A percentile compares a stretch with the other conserved stretches of the same genome.
These are phyloP conservation scores for Gryllus bimaculatus DNA, from an alignment of 1,140 invertebrate genomes.

Conservation along the genomic window DNA sequence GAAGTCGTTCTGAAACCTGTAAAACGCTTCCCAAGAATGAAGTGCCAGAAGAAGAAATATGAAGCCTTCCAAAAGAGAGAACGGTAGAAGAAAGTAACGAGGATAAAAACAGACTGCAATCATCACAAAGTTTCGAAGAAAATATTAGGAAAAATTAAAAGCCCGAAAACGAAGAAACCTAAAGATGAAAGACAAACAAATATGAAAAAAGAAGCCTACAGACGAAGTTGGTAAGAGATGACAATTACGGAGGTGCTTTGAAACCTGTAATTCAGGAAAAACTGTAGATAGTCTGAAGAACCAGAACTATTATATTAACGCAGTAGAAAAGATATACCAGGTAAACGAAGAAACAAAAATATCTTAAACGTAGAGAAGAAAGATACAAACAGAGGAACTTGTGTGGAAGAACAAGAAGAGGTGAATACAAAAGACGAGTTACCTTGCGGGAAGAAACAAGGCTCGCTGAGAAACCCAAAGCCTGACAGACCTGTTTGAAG, in stretches of 20 bases:
- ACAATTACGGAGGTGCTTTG: conserved; percentile 25
- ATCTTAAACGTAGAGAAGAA: conserved; percentile 24
- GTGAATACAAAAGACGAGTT: conserved; percentile 22
- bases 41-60: conserved; percentile 28
- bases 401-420: conserved; percentile 28
- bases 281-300: too few species aligned
- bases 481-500: not conserved
- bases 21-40: conserved; percentile 23
- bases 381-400: conserved; percentile 28
- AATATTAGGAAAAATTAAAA: not conserved
- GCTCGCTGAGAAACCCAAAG: conserved; percentile 10
- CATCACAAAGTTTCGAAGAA: too few species aligned
- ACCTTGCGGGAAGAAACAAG: conserved; percentile 19
- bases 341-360: too few species aligned
- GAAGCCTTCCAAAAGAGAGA: conserved; percentile 27
- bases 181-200: not conserved
- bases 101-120: too few species aligned
- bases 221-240: not conserved
- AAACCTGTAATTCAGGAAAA: too few species aligned
- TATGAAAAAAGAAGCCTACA: too few species aligned
- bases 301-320: too few species aligned
- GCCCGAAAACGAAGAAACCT: not conserved
- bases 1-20: conserved; percentile 23
- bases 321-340: too few species aligned
- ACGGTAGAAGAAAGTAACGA: conserved; percentile 27